Evolutionary conservation across 2,113 vertebrate genomes (phyloP).

Genomic region (Capreolus pygargus): DNA sequence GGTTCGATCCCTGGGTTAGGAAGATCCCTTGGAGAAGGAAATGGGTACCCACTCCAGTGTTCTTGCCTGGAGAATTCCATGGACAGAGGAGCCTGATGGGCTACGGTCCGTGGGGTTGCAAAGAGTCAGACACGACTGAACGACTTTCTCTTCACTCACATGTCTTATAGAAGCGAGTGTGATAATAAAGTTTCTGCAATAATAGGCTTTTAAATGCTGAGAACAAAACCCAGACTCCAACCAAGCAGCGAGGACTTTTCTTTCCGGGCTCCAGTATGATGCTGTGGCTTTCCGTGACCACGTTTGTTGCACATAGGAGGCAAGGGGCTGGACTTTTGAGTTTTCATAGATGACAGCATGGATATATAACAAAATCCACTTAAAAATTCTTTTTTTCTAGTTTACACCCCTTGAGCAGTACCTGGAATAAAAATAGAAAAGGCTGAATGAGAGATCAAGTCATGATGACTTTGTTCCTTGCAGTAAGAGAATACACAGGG

Average conservation of each 20-base stretch:
- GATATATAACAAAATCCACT: neutral
- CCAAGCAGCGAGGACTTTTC: rapidly evolving
- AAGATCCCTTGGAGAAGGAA: neutral
- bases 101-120: neutral
- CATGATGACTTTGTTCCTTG: neutral
- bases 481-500: neutral
- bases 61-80: neutral
- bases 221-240: neutral
- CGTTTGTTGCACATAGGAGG: neutral
- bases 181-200: neutral
- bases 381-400: neutral
- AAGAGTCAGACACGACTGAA: rapidly evolving
- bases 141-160: neutral
- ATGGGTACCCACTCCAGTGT: neutral
- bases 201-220: neutral
- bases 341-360: neutral
- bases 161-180: neutral
- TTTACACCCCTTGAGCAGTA: neutral
- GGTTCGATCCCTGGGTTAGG: neutral
- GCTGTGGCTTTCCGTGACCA: rapidly evolving
- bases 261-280: rapidly evolving
- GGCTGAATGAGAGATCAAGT: neutral
- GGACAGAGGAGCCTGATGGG: neutral
- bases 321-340: neutral
- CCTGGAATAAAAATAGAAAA: neutral